phyloP scores from a whole-genome alignment of 2,113 vertebrate genomes.

The Camelus dromedarius region DNA sequence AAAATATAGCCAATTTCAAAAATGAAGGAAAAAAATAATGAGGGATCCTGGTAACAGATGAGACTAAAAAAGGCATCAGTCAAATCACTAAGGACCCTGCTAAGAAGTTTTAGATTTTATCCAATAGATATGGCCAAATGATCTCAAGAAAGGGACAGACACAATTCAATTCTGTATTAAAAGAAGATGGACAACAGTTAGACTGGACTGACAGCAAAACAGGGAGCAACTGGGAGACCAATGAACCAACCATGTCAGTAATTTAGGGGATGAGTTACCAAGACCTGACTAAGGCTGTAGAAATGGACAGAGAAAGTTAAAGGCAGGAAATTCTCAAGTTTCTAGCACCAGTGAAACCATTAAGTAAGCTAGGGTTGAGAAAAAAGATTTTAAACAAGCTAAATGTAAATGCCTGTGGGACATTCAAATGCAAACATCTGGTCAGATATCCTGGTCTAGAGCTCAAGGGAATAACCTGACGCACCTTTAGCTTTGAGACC shows the following conservation, averaged over 20 bases:
- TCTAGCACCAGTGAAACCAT: conserved; percentile 19
- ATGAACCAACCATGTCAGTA: neutral
- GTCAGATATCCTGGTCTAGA: neutral
- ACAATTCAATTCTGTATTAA: neutral
- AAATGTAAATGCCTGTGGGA: neutral
- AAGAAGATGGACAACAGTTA: neutral
- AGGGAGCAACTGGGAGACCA: neutral
- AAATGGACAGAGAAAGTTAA: neutral
- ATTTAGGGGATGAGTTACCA: neutral
- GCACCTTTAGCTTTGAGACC: neutral
- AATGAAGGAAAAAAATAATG: neutral
- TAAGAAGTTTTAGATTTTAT: conserved; percentile 33
- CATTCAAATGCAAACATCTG: neutral
- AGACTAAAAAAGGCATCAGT: neutral
- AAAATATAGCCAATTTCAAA: conserved; percentile 5
- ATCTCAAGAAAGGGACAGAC: neutral
- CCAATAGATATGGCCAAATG: neutral
- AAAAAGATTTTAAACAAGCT: conserved; percentile 36
- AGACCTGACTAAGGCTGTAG: neutral
- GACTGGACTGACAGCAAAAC: neutral
- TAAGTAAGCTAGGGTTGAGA: neutral
- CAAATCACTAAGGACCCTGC: neutral
- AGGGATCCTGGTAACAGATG: neutral
- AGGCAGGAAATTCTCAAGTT: conserved; percentile 19
- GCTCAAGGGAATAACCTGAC: neutral